Base-by-base conservation (phyloP, 2,888 invertebrate genomes). In the Calephelis perditalis region DNA sequence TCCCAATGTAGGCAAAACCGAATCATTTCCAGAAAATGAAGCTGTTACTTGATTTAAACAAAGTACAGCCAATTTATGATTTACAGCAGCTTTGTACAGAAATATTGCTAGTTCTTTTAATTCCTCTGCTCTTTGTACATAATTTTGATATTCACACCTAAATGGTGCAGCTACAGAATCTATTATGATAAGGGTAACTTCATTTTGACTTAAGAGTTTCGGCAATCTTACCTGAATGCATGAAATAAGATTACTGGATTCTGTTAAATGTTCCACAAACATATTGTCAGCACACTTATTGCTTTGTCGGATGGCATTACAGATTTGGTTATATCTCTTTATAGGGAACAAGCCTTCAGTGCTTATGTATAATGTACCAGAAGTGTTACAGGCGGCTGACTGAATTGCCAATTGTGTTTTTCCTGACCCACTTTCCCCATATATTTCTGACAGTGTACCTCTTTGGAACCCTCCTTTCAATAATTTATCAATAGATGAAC, bases 341-440 rank as follows among this genome's bases (percentile, higher is more conserved):
- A 86, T 72, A 47, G 91, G 91, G 70, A 91, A 96, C 58, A 86
- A 80, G 77, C 94, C 94, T 87, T 96, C 96, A 0, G 96, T 96
- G 71, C 94, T 94, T 69, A 96, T 94, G 71, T 95, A 96, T 12
- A 95, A 92, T 76, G 78, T 68, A 73, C 68, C 54, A 59, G 92
- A 79, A 81, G 95, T 95, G 64, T 92, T 93, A 63, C 92, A 92
- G 26, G 95, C 81, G 45, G 94, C 91, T 40, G 95, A 78, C 81
- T 96, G 96, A 58, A 97, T 83, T 68, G 94, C 94, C 54, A 96
- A 75, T 78, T 97, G 97, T 0, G 96, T 96, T 88, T 97, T 97
- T 7, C 96, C 96, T 70, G 92, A 91, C 12, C 95, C 95, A 84
- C 95, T 95, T 79, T 94, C 93, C n/a, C 96, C 97, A 76, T 92